Conservation (phyloP, 2,797 vertebrate species). For the Artibeus jamaicensis region DNA sequence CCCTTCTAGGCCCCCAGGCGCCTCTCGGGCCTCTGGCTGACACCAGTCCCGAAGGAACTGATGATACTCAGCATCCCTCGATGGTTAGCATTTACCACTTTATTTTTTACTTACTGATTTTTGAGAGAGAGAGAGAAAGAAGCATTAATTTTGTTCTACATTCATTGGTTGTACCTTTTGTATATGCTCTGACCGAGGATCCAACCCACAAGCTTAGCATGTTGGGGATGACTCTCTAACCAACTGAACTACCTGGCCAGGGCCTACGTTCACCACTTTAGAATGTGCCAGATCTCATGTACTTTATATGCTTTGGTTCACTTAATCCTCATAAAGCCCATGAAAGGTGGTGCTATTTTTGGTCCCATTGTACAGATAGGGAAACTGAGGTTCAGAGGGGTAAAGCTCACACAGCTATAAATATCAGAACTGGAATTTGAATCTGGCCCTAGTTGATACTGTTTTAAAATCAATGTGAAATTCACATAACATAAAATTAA, state of each 20-base stretch:
- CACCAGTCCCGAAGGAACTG: background rate
- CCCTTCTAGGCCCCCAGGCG: background rate
- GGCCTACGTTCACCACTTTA: background rate
- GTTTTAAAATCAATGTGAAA: background rate
- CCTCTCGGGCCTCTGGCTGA: background rate
- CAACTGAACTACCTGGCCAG: background rate
- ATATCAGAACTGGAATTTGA: background rate
- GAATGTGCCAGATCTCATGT: accelerated
- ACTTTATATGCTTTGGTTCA: background rate
- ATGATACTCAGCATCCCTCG: background rate
- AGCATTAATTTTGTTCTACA: background rate
- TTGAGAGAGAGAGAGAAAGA: background rate
- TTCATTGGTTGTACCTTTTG: background rate
- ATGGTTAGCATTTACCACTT: background rate
- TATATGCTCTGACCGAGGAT: background rate
- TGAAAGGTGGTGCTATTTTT: background rate
- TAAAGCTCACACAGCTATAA: background rate
- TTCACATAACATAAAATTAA: background rate
- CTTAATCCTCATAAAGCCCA: background rate
- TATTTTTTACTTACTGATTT: background rate
- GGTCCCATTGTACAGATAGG: background rate
- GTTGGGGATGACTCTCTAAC: background rate
- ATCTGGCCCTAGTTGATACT: background rate
- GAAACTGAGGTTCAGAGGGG: background rate
- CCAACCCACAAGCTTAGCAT: background rate